Evolutionary conservation across 2,888 invertebrate species (phyloP), one percentile per base, ranked within the genome.

Genomic region (Coelinius sp.): DNA sequence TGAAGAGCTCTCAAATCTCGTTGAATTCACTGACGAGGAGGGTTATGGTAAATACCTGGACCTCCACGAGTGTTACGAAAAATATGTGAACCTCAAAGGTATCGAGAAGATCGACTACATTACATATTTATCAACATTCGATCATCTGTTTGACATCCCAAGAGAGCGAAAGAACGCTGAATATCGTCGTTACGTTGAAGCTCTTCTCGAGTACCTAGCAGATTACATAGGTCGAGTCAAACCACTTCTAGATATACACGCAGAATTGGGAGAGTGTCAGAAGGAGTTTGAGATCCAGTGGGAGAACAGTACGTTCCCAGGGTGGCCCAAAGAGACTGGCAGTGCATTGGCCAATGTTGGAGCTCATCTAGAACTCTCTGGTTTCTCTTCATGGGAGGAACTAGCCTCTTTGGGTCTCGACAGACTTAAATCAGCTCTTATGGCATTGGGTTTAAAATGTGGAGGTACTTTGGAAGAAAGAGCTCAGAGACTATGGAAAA

Each of bases 1-100:
- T 1, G 97, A 98, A 85, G 97, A 95, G 88, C 91, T 91, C 86
- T 91, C 94, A 46, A 94, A 93, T 86, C 91, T 98, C 78, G 96
- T 97, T 2, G 98, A 98, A 81, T 99, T 99, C 85, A 96, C 97
- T 3, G 99, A 99, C 89, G 99, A 99, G 88, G 99, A 99, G 89
- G 99, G 99, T 0, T 99, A 98, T 88, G 99, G 99, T 12, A 97
- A 97, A 87, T 99, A 97, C 89, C 90, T 99, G 68, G 99, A 99
- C 89, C 90, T 99, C 53, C 98, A 99, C 88, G 96, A 97, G 86
- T 96, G 97, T 83, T 98, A 97, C 88, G 97, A 96, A 83, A 96
- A 95, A 84, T 99, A 95, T 86, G 93, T 99, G 31, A 99, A 99
- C 88, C 90, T 99, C 35, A 98, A 99, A 86, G 98, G 98, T 7